Conservation (phyloP, 2,797 vertebrate genomes). For the Microhierax caerulescens region DNA sequence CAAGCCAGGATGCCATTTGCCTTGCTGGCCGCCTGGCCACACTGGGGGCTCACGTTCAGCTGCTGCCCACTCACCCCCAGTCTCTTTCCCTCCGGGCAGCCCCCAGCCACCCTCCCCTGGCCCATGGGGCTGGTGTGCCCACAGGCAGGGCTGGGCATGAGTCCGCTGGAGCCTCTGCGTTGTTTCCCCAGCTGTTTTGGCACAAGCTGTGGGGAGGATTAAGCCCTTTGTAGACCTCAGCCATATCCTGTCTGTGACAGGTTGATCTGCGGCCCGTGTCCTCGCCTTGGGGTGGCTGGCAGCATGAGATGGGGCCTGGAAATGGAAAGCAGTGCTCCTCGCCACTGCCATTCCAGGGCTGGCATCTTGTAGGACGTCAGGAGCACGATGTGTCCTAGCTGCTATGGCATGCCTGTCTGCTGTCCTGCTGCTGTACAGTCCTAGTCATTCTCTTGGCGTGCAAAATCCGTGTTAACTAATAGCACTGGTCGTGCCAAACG, state of each 20-base stretch:
- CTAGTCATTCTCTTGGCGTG: accelerated
- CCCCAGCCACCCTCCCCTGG: no score
- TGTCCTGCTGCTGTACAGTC: neutral
- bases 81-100: no score
- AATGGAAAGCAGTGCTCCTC: neutral
- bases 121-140: no score
- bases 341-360: neutral
- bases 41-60: no score
- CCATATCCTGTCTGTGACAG: neutral
- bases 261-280: neutral
- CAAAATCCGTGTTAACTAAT: neutral
- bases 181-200: neutral
- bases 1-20: no score
- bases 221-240: neutral
- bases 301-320: neutral
- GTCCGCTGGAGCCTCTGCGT: neutral
- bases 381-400: neutral
- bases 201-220: neutral
- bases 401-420: accelerated
- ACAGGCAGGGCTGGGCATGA: no score
- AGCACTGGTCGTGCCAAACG: neutral
- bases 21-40: no score
- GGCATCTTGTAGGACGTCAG: accelerated
- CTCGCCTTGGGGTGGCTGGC: accelerated
- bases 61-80: no score